Percentiles rank a stretch among this genome's conserved stretches.
These are phyloP conservation scores for Formica aserva DNA, from an alignment of 2,888 invertebrate species.

Conservation along the genomic window DNA sequence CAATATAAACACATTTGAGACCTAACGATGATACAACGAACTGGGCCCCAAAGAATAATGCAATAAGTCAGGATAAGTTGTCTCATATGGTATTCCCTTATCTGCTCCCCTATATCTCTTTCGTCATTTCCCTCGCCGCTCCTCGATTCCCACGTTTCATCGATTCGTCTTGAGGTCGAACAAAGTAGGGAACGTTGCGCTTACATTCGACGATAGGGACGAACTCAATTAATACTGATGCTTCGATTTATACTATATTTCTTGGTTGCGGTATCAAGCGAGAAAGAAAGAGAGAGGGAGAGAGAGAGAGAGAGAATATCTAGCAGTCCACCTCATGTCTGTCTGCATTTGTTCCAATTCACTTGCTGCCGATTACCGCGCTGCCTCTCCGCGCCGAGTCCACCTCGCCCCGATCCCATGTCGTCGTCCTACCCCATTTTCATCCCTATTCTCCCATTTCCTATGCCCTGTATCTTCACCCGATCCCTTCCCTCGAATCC, in stretches of 20 bases:
- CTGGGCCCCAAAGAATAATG: slow-evolving; percentile 11
- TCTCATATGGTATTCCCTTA: slow-evolving; percentile 30
- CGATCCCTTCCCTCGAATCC: slow-evolving; percentile 33
- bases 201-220: slow-evolving; percentile 57
- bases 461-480: slow-evolving; percentile 53
- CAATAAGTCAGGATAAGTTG: slow-evolving; percentile 36
- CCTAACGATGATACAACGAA: not conserved
- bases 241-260: slow-evolving; percentile 74
- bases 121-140: slow-evolving; percentile 35
- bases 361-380: slow-evolving; percentile 82
- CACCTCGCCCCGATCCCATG: slow-evolving; percentile 66
- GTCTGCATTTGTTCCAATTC: slow-evolving; percentile 83
- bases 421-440: slow-evolving; percentile 72
- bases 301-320: slow-evolving; percentile 28
- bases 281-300: not conserved
- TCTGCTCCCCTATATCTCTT: slow-evolving; percentile 40
- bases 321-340: slow-evolving; percentile 77
- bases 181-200: slow-evolving; percentile 62
- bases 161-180: slow-evolving; percentile 70
- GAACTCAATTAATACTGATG: slow-evolving; percentile 78
- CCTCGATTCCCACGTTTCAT: slow-evolving; percentile 63
- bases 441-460: slow-evolving; percentile 76
- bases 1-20: not conserved
- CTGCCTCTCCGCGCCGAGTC: slow-evolving; percentile 70
- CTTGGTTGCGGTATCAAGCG: slow-evolving; percentile 75